A percentile compares a stretch with the other conserved stretches of the same genome.
These are phyloP conservation scores for Apis dorsata DNA, from an alignment of 1,140 invertebrate genomes.

Conservation along the genomic window DNA sequence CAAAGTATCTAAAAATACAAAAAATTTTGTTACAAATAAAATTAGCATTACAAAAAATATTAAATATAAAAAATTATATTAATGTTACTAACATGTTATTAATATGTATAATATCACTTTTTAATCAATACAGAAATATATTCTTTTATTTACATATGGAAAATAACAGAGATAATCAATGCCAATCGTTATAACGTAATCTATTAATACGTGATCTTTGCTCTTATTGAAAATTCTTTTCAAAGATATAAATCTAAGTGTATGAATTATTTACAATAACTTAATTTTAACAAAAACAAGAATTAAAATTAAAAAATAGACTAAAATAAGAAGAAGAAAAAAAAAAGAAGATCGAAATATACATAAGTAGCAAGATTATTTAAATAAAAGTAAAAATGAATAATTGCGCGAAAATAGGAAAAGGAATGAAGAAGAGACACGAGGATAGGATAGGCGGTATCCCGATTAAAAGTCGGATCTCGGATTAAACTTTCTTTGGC, in stretches of 20 bases:
- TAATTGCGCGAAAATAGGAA: not conserved
- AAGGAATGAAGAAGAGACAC: not conserved
- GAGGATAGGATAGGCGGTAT: not conserved
- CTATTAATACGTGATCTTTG: not conserved
- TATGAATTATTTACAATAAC: no score
- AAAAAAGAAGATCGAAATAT: not conserved
- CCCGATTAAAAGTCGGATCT: slow-evolving; percentile 24
- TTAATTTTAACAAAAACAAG: no score
- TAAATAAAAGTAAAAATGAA: no score
- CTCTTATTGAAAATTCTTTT: not conserved
- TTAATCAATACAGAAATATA: not conserved
- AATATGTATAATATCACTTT: not conserved
- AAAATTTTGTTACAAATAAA: not conserved
- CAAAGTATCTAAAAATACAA: no score
- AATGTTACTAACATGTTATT: no score
- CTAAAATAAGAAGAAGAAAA: not conserved
- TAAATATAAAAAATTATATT: no score
- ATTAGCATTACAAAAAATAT: no score
- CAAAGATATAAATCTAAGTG: not conserved
- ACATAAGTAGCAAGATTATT: not conserved
- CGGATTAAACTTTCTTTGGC: slow-evolving; percentile 40
- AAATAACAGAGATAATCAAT: not conserved
- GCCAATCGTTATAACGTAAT: not conserved
- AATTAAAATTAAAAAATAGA: no score
- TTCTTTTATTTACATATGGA: not conserved